Evolutionary conservation across 1,140 invertebrate species (phyloP).

Genomic region (Euwallacea similis): DNA sequence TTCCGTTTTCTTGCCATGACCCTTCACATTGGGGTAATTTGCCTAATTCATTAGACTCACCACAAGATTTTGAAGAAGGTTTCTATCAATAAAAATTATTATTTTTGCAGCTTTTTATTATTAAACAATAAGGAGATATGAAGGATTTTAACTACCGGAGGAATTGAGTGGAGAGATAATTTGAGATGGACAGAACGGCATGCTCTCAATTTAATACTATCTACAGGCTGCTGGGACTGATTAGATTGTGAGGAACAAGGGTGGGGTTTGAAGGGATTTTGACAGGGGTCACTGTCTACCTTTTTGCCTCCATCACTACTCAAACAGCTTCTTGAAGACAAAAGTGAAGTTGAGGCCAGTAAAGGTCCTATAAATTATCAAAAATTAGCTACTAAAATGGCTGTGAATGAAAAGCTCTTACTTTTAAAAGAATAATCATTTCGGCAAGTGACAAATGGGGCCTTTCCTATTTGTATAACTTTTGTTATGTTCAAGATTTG

Average conservation of each 20-base stretch:
- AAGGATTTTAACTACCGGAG: constrained; percentile 9
- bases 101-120: constrained; percentile 7
- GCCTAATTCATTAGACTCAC: constrained; percentile 43
- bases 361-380: not conserved
- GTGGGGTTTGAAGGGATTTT: constrained; percentile 28
- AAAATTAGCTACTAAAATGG: not conserved
- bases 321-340: constrained; percentile 4
- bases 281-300: constrained; percentile 28
- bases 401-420: not conserved
- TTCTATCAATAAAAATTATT: constrained; percentile 37
- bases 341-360: not conserved
- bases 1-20: constrained; percentile 39
- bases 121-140: not conserved
- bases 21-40: constrained; percentile 44
- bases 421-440: not conserved
- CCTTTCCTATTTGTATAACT: not conserved
- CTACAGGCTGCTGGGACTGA: not conserved
- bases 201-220: constrained; percentile 38
- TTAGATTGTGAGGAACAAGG: constrained; percentile 10
- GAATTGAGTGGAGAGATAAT: constrained; percentile 12
- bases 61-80: constrained; percentile 45
- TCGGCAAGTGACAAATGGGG: not conserved
- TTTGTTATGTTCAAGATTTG: not conserved
- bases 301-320: constrained; percentile 33
- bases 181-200: constrained; percentile 40